These are phyloP conservation scores for Ferrisia virgata DNA, from an alignment of 2,888 invertebrate genomes.

Conservation along the genomic window DNA sequence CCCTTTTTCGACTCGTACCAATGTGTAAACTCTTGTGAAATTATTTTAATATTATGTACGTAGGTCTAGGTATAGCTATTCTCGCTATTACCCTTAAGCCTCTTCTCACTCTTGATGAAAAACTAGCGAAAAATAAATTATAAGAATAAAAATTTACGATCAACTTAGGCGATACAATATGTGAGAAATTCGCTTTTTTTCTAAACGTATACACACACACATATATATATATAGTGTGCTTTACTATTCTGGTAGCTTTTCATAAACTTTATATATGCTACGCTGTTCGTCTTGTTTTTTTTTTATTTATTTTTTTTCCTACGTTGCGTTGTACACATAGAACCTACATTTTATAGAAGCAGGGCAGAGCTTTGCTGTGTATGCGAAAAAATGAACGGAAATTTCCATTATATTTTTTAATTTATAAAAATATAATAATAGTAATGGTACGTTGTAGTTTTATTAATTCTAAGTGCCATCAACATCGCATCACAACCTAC, in stretches of 20 bases:
- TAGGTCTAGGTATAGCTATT: too few species aligned
- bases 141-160: background rate
- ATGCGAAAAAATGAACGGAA: too few species aligned
- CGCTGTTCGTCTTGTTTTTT: background rate
- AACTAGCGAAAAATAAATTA: background rate
- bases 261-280: background rate
- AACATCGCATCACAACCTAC: too few species aligned
- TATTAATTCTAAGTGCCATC: too few species aligned
- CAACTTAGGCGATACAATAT: background rate
- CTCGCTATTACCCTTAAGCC: background rate
- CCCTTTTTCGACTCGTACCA: background rate
- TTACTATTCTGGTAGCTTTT: background rate
- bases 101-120: background rate
- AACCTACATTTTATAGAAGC: too few species aligned
- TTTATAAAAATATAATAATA: too few species aligned
- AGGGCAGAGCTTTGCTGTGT: too few species aligned
- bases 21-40: background rate
- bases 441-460: too few species aligned
- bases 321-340: too few species aligned
- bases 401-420: too few species aligned
- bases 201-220: too few species aligned
- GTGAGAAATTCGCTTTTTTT: background rate
- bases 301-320: too few species aligned
- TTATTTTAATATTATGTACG: background rate
- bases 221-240: background rate